Percentiles rank a stretch among this genome's conserved stretches.
These are phyloP conservation scores for Cryptocheilus praepositus DNA, from an alignment of 2,888 invertebrate genomes.

Conservation along the genomic window DNA sequence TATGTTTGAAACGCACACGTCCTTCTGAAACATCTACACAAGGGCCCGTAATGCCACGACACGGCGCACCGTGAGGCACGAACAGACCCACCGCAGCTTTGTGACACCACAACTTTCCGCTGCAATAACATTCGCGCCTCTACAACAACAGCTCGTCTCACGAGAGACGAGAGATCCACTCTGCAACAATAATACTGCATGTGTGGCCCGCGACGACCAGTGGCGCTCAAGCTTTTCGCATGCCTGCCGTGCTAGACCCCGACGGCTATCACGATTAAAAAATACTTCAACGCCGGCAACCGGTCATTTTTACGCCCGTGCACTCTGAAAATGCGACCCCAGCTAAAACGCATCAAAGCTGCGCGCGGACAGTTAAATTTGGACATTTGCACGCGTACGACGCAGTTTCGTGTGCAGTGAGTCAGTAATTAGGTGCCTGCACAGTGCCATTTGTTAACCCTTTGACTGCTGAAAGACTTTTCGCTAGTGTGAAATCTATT, in stretches of 20 bases:
- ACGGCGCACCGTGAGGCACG: background rate
- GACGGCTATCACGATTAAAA: background rate
- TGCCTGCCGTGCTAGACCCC: background rate
- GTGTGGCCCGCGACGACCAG: constrained; percentile 67
- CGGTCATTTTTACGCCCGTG: background rate
- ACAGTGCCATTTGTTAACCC: too few species aligned
- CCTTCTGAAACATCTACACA: too few species aligned
- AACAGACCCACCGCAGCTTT: constrained; percentile 62
- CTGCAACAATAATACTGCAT: constrained; percentile 69
- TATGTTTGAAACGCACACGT: too few species aligned
- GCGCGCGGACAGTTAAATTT: background rate
- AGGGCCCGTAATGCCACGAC: background rate
- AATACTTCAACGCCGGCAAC: background rate
- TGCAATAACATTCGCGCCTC: constrained; percentile 67
- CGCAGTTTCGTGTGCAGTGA: too few species aligned
- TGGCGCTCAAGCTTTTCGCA: constrained; percentile 51
- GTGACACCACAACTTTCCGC: constrained; percentile 64
- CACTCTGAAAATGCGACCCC: too few species aligned
- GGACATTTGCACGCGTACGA: too few species aligned
- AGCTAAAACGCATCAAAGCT: background rate
- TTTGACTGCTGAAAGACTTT: too few species aligned
- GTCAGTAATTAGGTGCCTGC: too few species aligned
- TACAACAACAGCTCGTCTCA: constrained; percentile 60
- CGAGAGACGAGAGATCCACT: constrained; percentile 63
- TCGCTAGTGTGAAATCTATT: too few species aligned